Evolutionary conservation across 2,888 invertebrate genomes (phyloP).

Genomic region (Drosophila ochracea): DNA sequence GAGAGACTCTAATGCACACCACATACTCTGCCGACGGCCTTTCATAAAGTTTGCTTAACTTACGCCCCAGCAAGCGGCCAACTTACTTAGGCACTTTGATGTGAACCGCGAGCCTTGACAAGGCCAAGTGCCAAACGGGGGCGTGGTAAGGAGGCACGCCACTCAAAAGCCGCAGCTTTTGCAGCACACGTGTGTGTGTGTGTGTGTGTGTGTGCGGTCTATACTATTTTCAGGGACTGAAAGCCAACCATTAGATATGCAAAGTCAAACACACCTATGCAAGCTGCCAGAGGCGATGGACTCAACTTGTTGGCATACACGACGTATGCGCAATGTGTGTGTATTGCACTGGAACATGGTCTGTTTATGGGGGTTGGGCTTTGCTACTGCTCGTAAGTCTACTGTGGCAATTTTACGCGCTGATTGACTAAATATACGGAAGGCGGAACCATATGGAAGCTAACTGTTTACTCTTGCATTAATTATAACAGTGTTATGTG

Average conservation of each 20-base stretch:
- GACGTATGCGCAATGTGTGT: constrained; percentile 59
- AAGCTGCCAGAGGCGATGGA: constrained; percentile 36
- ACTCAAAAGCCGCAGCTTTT: constrained; percentile 31
- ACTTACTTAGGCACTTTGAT: constrained; percentile 46
- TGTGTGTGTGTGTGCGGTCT: constrained; percentile 11
- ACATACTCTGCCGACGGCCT: constrained; percentile 22
- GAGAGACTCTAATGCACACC: constrained; percentile 32
- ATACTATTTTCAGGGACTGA: constrained; percentile 17
- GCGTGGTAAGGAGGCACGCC: neutral
- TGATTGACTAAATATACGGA: constrained; percentile 62
- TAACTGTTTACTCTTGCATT: constrained; percentile 60
- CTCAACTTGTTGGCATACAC: constrained; percentile 44
- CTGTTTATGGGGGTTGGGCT: neutral
- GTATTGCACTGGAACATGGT: constrained; percentile 1
- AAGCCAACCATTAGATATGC: constrained; percentile 63
- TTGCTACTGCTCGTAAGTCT: neutral
- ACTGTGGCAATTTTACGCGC: constrained; percentile 50
- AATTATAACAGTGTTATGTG: constrained; percentile 54
- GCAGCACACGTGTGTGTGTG: constrained; percentile 6
- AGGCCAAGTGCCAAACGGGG: constrained; percentile 40
- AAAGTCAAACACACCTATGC: constrained; percentile 66
- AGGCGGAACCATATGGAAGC: constrained; percentile 17
- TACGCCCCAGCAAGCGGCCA: constrained; percentile 32
- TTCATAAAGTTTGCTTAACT: constrained; percentile 41
- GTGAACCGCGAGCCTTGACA: constrained; percentile 33